These are phyloP conservation scores for Cynodonichthys magdalenae DNA, from an alignment of 2,797 vertebrate species.

Conservation along the genomic window DNA sequence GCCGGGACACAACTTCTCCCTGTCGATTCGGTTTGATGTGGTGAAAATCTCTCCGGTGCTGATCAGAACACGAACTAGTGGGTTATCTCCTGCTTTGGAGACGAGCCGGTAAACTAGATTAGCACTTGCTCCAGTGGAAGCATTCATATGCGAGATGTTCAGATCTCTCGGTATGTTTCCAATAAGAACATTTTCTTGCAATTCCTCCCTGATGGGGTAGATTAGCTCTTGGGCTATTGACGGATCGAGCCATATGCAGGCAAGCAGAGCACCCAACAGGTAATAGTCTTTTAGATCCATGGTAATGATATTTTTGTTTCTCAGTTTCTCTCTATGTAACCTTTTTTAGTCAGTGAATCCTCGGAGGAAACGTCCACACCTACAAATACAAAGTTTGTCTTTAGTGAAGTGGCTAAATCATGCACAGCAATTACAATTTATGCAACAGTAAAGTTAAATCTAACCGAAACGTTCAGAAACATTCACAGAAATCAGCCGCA, in stretches of 20 bases:
- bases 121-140: slow-evolving; percentile 91
- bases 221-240: slow-evolving; percentile 98
- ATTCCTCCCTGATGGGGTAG: slow-evolving; percentile 98
- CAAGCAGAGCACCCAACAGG: slow-evolving; percentile 94
- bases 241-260: slow-evolving; percentile 97
- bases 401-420: slow-evolving; percentile 58
- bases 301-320: slow-evolving; percentile 81
- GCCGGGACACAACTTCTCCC: slow-evolving; percentile 97
- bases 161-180: slow-evolving; percentile 99
- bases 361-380: slow-evolving; percentile 89
- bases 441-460: slow-evolving; percentile 5
- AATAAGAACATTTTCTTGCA: slow-evolving; percentile 98
- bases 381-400: slow-evolving; percentile 82
- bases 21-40: slow-evolving; percentile 95
- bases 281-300: slow-evolving; percentile 99
- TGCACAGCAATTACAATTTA: slow-evolving; percentile 34
- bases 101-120: slow-evolving; percentile 98
- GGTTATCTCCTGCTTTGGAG: slow-evolving; percentile 97
- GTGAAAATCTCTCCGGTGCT: slow-evolving; percentile 98
- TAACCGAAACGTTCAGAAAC: slow-evolving; percentile 22
- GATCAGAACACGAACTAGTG: slow-evolving; percentile 95
- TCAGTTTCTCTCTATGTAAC: slow-evolving; percentile 84
- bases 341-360: slow-evolving; percentile 84
- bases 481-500: slow-evolving; percentile 33
- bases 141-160: slow-evolving; percentile 97